Evolutionary conservation across 2,888 invertebrate genomes (phyloP), one percentile per base, ranked within the genome.

Genomic region (Neuroscelio doddi): DNA sequence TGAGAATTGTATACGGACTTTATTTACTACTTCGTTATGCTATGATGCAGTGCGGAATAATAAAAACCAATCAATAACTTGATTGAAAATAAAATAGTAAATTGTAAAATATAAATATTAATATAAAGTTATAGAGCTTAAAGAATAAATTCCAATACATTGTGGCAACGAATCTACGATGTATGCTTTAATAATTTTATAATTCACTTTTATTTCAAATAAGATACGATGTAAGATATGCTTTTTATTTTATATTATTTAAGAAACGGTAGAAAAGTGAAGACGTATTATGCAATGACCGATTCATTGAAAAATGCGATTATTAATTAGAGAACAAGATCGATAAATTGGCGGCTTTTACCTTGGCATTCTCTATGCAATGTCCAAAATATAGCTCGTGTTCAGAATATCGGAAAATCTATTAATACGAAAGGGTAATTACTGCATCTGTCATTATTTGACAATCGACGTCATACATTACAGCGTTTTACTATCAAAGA

Each of bases 311-410:
- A n/a, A n/a, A n/a, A n/a, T 58, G 26, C 50, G n/a, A 58, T 58
- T 58, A 58, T 58, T 50, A 58, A 58, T 58, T 36, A 34, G 49
- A 21, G 17, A 27, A 41, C 55, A 17, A 16, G 57, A 46, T 57
- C 49, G 34, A 57, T 57, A 57, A 47, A n/a, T n/a, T n/a, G 32
- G 46, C 12, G 21, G 26, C 17, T 44, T 39, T 56, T 41, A 42
- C 55, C 55, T 55, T 55, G 55, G 55, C 55, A 55, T 55, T 46
- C 39, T 46, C 32, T 8, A 21, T 24, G 46, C 39, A 38, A 38
- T 32, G 45, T 46, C 34, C 47, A 39, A 47, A 56, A 41, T 34
- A 26, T 47, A 47, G 41, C 24, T 38, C 46, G 16, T 29, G 38
- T 53, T 21, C n/a, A n/a, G 30, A 30, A 17, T 46, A 39, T 29